Percentiles rank a stretch among this genome's conserved stretches.
phyloP scores from a whole-genome alignment of 2,888 invertebrate species.

The Cecidostiba fungosa region DNA sequence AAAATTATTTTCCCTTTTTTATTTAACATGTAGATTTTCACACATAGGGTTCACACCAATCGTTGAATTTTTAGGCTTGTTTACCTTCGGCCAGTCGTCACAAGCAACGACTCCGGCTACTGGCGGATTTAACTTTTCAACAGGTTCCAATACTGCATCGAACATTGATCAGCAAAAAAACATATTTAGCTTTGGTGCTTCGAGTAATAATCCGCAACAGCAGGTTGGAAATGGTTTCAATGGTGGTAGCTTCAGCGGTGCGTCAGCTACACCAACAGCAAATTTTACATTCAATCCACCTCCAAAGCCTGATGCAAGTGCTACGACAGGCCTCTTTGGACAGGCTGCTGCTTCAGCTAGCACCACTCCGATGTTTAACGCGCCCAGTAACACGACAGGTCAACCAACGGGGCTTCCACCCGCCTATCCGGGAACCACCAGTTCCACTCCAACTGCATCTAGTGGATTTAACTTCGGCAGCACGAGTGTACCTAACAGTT shows the following conservation, averaged over 20 bases:
- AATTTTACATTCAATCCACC: slow-evolving; percentile 73
- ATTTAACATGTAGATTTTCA: background rate
- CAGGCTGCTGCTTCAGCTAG: slow-evolving; percentile 64
- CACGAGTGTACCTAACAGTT: slow-evolving; percentile 42
- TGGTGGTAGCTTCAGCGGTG: slow-evolving; percentile 68
- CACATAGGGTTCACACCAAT: background rate
- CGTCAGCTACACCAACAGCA: slow-evolving; percentile 44
- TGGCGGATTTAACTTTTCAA: slow-evolving; percentile 70
- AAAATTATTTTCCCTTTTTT: background rate
- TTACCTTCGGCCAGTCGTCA: slow-evolving; percentile 71
- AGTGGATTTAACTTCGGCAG: slow-evolving; percentile 72
- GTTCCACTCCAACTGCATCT: slow-evolving; percentile 67
- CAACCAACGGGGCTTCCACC: slow-evolving; percentile 59
- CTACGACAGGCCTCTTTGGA: slow-evolving; percentile 68
- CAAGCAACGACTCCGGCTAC: slow-evolving; percentile 65
- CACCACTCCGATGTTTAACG: slow-evolving; percentile 72
- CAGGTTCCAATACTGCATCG: slow-evolving; percentile 64
- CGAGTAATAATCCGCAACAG: slow-evolving; percentile 5
- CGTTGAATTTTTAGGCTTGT: slow-evolving; percentile 66
- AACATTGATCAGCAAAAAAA: slow-evolving; percentile 60
- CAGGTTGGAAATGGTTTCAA: slow-evolving; percentile 67
- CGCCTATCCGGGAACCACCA: slow-evolving; percentile 53
- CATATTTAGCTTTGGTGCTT: slow-evolving; percentile 72
- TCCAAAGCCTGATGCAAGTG: slow-evolving; percentile 69
- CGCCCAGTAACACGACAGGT: slow-evolving; percentile 57